A percentile compares a stretch with the other conserved stretches of the same genome.
These are phyloP conservation scores for Syrmaticus mikado DNA, from an alignment of 2,113 vertebrate species.

Conservation along the genomic window DNA sequence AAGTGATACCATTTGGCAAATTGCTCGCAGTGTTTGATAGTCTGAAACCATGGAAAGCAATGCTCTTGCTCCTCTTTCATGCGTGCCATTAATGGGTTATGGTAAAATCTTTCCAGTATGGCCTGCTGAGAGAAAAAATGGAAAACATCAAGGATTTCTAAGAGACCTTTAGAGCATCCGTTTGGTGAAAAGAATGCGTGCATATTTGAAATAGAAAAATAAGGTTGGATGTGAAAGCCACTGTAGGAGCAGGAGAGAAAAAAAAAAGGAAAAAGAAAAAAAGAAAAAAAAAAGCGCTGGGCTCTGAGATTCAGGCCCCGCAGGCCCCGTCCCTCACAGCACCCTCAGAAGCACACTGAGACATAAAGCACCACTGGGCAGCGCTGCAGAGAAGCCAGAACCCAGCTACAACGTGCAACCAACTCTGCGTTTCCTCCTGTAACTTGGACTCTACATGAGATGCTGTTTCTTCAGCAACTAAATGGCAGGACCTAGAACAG, in stretches of 20 bases:
- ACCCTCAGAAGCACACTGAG: rapidly evolving
- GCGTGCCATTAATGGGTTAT: not conserved
- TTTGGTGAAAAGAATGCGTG: not conserved
- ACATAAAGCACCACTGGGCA: rapidly evolving
- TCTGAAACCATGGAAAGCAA: not conserved
- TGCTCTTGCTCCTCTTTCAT: not conserved
- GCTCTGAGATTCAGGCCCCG: too few relatives aligned
- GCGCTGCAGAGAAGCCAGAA: rapidly evolving
- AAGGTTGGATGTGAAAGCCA: not conserved
- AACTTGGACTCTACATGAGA: rapidly evolving
- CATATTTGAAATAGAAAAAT: not conserved
- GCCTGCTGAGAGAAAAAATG: not conserved
- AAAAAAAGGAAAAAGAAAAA: not conserved
- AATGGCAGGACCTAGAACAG: not conserved
- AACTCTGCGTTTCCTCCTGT: rapidly evolving
- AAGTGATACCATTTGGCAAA: not conserved
- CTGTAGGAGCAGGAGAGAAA: not conserved
- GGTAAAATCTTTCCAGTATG: not conserved
- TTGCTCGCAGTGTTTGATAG: not conserved
- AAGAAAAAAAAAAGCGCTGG: not conserved
- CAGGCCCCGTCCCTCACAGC: rapidly evolving
- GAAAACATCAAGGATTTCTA: not conserved
- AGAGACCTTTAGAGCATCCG: not conserved
- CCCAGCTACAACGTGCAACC: rapidly evolving
- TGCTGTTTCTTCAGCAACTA: not conserved